A percentile compares a stretch with the other conserved stretches of the same genome.
phyloP scores from a whole-genome alignment of 2,888 invertebrate species.

The Xanthorhoe spadicearia region DNA sequence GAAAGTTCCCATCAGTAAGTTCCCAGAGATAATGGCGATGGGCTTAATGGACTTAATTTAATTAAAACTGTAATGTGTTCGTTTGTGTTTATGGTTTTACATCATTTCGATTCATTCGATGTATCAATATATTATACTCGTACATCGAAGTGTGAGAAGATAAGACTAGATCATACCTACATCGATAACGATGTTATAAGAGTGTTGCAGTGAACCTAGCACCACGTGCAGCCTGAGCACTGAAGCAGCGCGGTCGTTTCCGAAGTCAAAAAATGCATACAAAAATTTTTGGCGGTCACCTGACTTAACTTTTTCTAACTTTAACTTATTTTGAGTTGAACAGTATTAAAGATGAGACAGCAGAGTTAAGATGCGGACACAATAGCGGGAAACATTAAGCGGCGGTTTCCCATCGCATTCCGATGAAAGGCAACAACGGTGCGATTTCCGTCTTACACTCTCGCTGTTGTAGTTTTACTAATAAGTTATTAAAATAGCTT shows the following conservation, averaged over 20 bases:
- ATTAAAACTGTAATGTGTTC: conserved; percentile 26
- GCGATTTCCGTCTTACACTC: conserved; percentile 49
- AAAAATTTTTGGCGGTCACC: too few relatives aligned
- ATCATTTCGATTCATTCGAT: background rate
- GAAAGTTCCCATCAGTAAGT: conserved; percentile 54
- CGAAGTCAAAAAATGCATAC: too few relatives aligned
- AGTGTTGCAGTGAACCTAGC: too few relatives aligned
- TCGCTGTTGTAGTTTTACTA: conserved; percentile 2
- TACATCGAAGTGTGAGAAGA: too few relatives aligned
- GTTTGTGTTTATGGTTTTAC: conserved; percentile 1
- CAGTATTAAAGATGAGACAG: conserved; percentile 43
- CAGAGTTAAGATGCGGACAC: conserved; percentile 39
- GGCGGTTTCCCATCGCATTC: conserved; percentile 64
- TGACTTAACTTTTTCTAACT: too few relatives aligned
- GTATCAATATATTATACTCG: background rate
- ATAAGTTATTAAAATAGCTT: too few relatives aligned
- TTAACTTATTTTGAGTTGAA: too few relatives aligned
- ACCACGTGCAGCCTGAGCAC: too few relatives aligned
- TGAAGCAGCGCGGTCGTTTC: too few relatives aligned
- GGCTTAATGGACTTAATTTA: conserved; percentile 27
- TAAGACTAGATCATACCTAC: too few relatives aligned
- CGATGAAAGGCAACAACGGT: conserved; percentile 47
- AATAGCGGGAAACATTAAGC: conserved; percentile 47
- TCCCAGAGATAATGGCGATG: conserved; percentile 23
- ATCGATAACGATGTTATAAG: too few relatives aligned